Percentiles rank a stretch among this genome's conserved stretches.
These are phyloP conservation scores for Stegostoma tigrinum DNA, from an alignment of 2,113 vertebrate species.

Conservation along the genomic window DNA sequence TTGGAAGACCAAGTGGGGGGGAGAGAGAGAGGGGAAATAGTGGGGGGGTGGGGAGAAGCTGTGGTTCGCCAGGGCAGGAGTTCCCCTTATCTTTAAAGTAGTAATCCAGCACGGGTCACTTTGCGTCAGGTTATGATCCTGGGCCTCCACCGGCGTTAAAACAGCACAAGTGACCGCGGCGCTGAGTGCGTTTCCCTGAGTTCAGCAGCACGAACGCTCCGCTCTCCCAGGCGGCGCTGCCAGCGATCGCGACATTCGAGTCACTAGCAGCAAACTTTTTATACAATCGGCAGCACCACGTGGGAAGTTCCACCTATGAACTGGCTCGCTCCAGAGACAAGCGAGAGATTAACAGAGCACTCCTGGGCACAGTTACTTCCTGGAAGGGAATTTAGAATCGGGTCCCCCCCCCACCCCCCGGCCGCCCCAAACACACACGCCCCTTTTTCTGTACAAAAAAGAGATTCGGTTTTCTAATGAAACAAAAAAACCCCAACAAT, in stretches of 20 bases:
- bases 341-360: slow-evolving; percentile 51
- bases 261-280: slow-evolving; percentile 73
- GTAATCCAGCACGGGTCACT: background rate
- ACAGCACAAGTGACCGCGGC: background rate
- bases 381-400: slow-evolving; percentile 49
- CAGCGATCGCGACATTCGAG: slow-evolving; percentile 58
- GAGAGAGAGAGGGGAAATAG: background rate
- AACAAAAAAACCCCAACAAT: background rate
- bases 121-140: background rate
- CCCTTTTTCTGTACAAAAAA: slow-evolving; percentile 25
- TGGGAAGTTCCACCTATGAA: slow-evolving; percentile 71
- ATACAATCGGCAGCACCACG: slow-evolving; percentile 75
- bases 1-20: background rate
- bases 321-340: slow-evolving; percentile 48
- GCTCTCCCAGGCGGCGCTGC: slow-evolving; percentile 12
- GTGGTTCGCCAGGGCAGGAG: background rate
- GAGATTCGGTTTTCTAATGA: slow-evolving; percentile 25
- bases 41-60: background rate
- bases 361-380: slow-evolving; percentile 51
- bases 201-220: background rate
- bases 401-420: slow-evolving; percentile 32
- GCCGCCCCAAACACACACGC: too few species aligned
- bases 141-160: background rate
- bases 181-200: background rate
- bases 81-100: background rate